Conservation (phyloP, 2,113 vertebrate species). For the Emydura subglobosa region DNA sequence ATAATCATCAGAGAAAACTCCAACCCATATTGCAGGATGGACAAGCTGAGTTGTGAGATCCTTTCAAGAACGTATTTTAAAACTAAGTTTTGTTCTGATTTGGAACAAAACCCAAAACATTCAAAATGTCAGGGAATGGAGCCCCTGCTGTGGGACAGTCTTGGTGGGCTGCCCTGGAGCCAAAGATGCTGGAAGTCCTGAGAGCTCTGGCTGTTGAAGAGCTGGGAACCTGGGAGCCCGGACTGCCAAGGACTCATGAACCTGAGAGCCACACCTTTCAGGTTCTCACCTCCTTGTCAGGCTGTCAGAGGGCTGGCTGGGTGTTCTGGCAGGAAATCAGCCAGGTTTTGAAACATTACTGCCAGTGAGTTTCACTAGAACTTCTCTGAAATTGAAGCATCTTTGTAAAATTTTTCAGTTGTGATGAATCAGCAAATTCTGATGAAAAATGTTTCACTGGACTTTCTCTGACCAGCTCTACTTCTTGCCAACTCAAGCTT, state of each 20-base stretch:
- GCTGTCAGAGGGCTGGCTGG: neutral
- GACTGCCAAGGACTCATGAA: neutral
- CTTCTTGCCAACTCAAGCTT: neutral
- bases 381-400: neutral
- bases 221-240: neutral
- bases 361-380: neutral
- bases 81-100: neutral
- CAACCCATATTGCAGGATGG: neutral
- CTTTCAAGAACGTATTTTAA: neutral
- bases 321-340: neutral
- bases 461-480: neutral
- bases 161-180: neutral
- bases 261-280: neutral
- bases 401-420: neutral
- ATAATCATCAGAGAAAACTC: neutral
- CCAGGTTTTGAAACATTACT: rapidly evolving
- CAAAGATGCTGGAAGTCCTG: neutral
- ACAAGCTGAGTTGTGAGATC: neutral
- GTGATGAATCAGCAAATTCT: neutral
- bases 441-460: neutral
- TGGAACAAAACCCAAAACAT: neutral
- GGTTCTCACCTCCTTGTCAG: neutral
- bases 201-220: neutral
- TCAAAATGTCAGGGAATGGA: rapidly evolving
- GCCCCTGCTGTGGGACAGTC: neutral